Evolutionary conservation across 2,113 vertebrate genomes (phyloP), one percentile per base, ranked within the genome.

Genomic region (Chascanopsetta lugubris): DNA sequence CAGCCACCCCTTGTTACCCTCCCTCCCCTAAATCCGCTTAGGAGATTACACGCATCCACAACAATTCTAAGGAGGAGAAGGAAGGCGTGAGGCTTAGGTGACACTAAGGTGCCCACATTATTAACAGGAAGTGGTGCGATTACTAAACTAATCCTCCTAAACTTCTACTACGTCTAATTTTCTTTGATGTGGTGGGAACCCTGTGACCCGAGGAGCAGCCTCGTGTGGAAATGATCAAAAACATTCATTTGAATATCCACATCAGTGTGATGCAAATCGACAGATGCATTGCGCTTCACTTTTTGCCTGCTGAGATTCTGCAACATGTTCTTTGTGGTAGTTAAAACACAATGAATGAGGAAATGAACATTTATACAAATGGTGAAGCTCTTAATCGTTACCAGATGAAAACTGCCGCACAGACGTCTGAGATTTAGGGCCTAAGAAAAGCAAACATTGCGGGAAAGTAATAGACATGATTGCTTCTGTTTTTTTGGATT

Each of bases 41-140:
- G 68, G 60, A 84, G 84, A 88, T 92, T 88, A 90, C 58, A 86
- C 30, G 34, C 58, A 78, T 59, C 60, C 61, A 66, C 56, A 63
- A 83, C 73, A 77, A 80, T 86, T 77, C 57, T 42, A 47, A 75
- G 38, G 54, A 57, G 47, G 45, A 71, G 22, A 27, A 43, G 3
- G 25, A 27, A 51, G 38, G 43, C 30, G 13, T 8, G 0, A n/a
- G 65, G 67, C 64, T 85, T 69, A 27, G 63, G 58, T 61, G 47
- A 57, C 61, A 68, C 50, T 54, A 9, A 54, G 50, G 50, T 21
- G 27, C 50, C 29, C 27, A 54, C 26, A 34, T 32, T 21, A 54
- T 13, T 21, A 12, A 54, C 27, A 54, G 2, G 9, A 54, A 21
- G 5, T 15, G 6, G 9, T 26, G 54, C 47, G 50, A 64, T 48